Percentiles rank a stretch among this genome's conserved stretches.
Conservation (phyloP, 1,140 invertebrate genomes). For the Meteorus sp. region DNA sequence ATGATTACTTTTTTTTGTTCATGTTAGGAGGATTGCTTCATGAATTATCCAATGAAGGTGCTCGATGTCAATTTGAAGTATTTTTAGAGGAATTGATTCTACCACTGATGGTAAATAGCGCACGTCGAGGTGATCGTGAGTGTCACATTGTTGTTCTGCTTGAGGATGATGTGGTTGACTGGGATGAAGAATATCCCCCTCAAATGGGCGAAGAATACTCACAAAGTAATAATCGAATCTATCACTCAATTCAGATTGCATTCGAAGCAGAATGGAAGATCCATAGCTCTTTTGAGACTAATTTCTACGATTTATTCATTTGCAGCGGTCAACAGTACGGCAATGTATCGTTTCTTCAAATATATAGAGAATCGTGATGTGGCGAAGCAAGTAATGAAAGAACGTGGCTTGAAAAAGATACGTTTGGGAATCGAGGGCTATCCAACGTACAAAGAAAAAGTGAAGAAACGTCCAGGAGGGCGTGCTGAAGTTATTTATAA, state of each 20-base stretch:
- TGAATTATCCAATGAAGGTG: constrained; percentile 98
- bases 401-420: constrained; percentile 97
- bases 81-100: constrained; percentile 95
- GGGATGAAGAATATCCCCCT: constrained; percentile 98
- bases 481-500: constrained; percentile 97
- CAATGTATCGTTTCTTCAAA: constrained; percentile 97
- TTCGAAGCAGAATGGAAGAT: too few relatives aligned
- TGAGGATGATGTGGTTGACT: constrained; percentile 96
- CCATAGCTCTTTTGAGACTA: too few relatives aligned
- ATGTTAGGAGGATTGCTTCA: constrained; percentile 89
- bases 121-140: constrained; percentile 85
- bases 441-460: constrained; percentile 98
- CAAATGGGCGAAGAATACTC: constrained; percentile 99
- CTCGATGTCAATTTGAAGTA: constrained; percentile 92
- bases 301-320: constrained; percentile 21
- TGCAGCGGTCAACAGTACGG: constrained; percentile 82
- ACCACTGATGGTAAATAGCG: constrained; percentile 94
- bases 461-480: constrained; percentile 87
- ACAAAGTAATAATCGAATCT: constrained; percentile 68
- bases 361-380: constrained; percentile 99
- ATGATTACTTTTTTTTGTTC: too few relatives aligned
- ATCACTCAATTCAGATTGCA: constrained; percentile 5
- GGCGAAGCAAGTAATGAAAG: constrained; percentile 98
- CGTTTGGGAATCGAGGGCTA: constrained; percentile 99
- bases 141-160: constrained; percentile 94